A percentile compares a stretch with the other conserved stretches of the same genome.
These are phyloP conservation scores for Isichthys henryi DNA, from an alignment of 2,113 vertebrate genomes.

Conservation along the genomic window DNA sequence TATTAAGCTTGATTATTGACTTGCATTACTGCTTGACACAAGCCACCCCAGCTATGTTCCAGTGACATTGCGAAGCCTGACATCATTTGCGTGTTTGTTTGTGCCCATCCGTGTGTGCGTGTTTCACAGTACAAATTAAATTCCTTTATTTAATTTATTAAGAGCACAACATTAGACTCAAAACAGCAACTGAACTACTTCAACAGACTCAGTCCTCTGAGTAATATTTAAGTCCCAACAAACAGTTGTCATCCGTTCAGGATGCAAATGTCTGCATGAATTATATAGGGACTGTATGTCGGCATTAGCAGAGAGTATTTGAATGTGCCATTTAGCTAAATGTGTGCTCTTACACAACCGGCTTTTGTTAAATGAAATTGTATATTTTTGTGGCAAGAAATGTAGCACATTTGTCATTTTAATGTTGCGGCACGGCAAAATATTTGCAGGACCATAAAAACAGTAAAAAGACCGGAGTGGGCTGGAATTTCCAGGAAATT, in stretches of 20 bases:
- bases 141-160: not conserved
- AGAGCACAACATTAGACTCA: not conserved
- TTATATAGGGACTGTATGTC: not conserved
- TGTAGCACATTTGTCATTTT: not conserved
- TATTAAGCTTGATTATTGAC: not conserved
- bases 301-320: not conserved
- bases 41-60: not conserved
- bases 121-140: not conserved
- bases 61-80: not conserved
- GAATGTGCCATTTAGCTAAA: not conserved
- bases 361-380: not conserved
- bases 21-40: not conserved
- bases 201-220: not conserved
- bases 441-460: not conserved
- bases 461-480: not conserved
- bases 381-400: not conserved
- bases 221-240: not conserved
- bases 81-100: not conserved
- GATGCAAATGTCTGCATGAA: not conserved
- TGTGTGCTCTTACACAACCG: not conserved
- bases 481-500: not conserved
- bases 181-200: not conserved
- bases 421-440: not conserved
- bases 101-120: not conserved
- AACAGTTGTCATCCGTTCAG: not conserved